Conservation (phyloP, 2,888 invertebrate genomes). For the Drosophila merina region DNA sequence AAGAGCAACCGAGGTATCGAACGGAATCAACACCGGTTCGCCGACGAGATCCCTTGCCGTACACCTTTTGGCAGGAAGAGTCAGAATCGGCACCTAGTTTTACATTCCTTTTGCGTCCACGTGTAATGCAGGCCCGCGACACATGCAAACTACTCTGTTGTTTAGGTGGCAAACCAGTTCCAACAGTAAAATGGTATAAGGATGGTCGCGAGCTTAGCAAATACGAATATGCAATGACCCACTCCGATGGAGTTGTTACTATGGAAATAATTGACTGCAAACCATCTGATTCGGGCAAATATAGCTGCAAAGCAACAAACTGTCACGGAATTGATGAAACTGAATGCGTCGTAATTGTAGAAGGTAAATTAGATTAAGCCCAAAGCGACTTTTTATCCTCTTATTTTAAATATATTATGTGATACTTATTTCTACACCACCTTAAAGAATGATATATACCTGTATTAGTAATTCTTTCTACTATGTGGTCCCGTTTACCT, state of each 20-base stretch:
- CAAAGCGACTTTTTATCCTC: neutral
- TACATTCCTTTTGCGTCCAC: slow-evolving; percentile 98
- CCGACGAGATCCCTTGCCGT: slow-evolving; percentile 92
- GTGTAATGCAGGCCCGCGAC: slow-evolving; percentile 98
- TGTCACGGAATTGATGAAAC: slow-evolving; percentile 97
- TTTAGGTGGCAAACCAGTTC: slow-evolving; percentile 96
- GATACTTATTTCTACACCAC: too few species aligned
- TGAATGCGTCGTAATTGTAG: slow-evolving; percentile 96
- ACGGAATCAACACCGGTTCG: slow-evolving; percentile 89
- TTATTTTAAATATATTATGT: too few species aligned
- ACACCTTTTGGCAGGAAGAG: slow-evolving; percentile 96
- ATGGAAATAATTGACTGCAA: slow-evolving; percentile 98
- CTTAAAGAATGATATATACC: too few species aligned
- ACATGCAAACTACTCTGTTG: slow-evolving; percentile 99
- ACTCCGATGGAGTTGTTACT: slow-evolving; percentile 97
- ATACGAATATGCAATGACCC: slow-evolving; percentile 95
- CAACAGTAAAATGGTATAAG: slow-evolving; percentile 96
- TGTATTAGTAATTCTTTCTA: too few species aligned
- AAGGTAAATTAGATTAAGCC: slow-evolving; percentile 87
- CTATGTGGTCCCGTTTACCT: too few species aligned
- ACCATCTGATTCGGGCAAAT: slow-evolving; percentile 97
- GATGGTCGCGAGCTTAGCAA: slow-evolving; percentile 95
- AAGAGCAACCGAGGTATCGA: slow-evolving; percentile 84
- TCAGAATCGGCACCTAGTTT: slow-evolving; percentile 97
- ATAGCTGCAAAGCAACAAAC: slow-evolving; percentile 97